phyloP scores from a whole-genome alignment of 23 tunicate species.

The Halocynthia roretzi region DNA sequence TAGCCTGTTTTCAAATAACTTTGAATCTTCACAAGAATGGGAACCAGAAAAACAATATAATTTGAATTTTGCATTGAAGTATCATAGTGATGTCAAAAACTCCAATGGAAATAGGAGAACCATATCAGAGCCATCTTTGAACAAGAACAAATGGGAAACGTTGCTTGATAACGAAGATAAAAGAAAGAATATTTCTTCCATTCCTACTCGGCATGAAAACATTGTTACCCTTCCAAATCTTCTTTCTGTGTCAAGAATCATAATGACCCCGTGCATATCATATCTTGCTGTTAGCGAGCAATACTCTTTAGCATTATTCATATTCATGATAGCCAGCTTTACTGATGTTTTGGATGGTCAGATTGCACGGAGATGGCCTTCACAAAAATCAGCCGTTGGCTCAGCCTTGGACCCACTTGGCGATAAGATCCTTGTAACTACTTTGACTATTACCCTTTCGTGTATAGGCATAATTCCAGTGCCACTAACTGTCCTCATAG shows the following conservation, averaged over 20 bases:
- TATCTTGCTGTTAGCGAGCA: slow-evolving; percentile 38
- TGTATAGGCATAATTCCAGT: slow-evolving; percentile 43
- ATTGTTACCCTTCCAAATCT: slow-evolving; percentile 78
- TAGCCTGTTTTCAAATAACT: no score
- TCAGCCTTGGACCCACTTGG: slow-evolving; percentile 96
- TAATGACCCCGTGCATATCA: slow-evolving; percentile 61
- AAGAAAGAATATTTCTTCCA: slow-evolving; percentile 30
- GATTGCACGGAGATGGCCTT: slow-evolving; percentile 94
- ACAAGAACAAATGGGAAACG: slow-evolving; percentile 59
- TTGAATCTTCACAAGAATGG: no score
- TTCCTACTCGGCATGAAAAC: slow-evolving; percentile 77
- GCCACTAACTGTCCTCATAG: slow-evolving; percentile 55
- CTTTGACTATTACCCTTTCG: slow-evolving; percentile 41
- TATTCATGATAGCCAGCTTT: slow-evolving; percentile 42
- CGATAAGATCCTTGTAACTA: slow-evolving; percentile 69
- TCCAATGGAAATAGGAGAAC: no score
- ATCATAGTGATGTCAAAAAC: no score
- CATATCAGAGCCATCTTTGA: no score
- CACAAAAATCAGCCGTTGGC: slow-evolving; percentile 95
- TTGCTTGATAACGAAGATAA: slow-evolving; percentile 52
- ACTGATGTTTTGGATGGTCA: slow-evolving; percentile 90
- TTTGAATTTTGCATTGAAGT: no score
- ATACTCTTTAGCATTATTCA: slow-evolving; percentile 29
- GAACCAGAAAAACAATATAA: no score
- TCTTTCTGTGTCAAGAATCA: slow-evolving; percentile 39